Evolutionary conservation across 2,797 vertebrate species (phyloP).

Genomic region (Sylvia borin): DNA sequence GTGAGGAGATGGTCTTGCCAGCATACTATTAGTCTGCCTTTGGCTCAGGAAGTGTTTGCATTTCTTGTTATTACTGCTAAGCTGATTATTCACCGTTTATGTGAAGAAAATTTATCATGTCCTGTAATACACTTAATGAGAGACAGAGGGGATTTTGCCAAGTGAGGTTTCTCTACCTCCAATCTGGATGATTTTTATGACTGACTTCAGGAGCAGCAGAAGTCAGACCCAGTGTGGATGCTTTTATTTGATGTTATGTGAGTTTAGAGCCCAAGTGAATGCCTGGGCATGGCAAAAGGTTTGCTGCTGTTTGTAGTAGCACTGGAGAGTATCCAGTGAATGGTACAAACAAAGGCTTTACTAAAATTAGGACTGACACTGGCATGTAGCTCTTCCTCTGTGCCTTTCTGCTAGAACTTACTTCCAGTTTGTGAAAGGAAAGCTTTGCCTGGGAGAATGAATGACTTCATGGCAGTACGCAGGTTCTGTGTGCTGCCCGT

Average conservation of each 20-base stretch:
- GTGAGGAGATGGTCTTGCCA: constrained; percentile 21
- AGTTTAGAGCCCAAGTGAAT: not conserved
- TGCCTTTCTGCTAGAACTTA: not conserved
- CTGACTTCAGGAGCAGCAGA: not conserved
- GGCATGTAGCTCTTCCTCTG: not conserved
- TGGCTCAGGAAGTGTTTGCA: constrained; percentile 27
- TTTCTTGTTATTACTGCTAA: constrained; percentile 29
- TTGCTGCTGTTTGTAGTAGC: not conserved
- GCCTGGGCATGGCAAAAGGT: not conserved
- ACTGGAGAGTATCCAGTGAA: not conserved
- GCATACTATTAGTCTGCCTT: not conserved
- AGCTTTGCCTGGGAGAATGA: not conserved
- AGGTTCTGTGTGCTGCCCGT: not conserved
- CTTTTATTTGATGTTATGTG: not conserved
- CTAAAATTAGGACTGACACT: not conserved
- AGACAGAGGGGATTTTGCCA: not conserved
- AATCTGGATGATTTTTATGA: not conserved
- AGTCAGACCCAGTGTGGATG: not conserved
- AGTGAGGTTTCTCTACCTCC: not conserved
- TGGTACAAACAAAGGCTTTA: not conserved
- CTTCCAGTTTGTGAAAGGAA: not conserved
- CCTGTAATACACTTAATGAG: not conserved
- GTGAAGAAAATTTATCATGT: not conserved
- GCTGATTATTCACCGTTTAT: constrained; percentile 22
- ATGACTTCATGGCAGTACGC: rapidly evolving